A percentile compares a stretch with the other conserved stretches of the same genome.
These are phyloP conservation scores for Tortricodes alternella DNA, from an alignment of 2,888 invertebrate genomes.

Conservation along the genomic window DNA sequence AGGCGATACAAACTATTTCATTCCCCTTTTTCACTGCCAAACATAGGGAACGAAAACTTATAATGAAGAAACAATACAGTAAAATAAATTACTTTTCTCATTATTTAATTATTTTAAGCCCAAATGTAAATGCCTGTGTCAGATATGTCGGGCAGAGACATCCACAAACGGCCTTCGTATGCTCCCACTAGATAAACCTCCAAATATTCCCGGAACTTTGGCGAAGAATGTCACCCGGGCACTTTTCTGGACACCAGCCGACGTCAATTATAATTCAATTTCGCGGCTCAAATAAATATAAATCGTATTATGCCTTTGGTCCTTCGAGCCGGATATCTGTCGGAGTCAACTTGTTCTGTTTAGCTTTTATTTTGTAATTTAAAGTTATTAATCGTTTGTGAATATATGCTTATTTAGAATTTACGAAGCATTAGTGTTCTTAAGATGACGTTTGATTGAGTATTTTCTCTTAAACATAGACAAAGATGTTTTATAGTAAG, in stretches of 20 bases:
- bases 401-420: background rate
- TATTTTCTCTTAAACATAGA: too few relatives aligned
- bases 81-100: too few relatives aligned
- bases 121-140: background rate
- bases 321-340: slow-evolving; percentile 17
- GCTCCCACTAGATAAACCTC: slow-evolving; percentile 49
- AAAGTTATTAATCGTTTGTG: background rate
- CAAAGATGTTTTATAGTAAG: too few relatives aligned
- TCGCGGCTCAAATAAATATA: slow-evolving; percentile 25
- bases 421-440: background rate
- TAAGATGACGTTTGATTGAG: too few relatives aligned
- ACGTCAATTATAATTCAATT: slow-evolving; percentile 37
- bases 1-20: too few relatives aligned
- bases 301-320: slow-evolving; percentile 24
- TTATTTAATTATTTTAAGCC: too few relatives aligned
- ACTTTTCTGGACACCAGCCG: slow-evolving; percentile 67
- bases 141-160: background rate
- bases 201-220: slow-evolving; percentile 66
- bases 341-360: background rate
- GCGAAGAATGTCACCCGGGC: slow-evolving; percentile 68
- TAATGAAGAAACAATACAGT: too few relatives aligned
- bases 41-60: too few relatives aligned
- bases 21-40: too few relatives aligned
- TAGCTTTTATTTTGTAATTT: background rate
- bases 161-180: slow-evolving; percentile 38